phyloP scores from a whole-genome alignment of 1,140 invertebrate genomes.

The Drosophila nigrodunni region DNA sequence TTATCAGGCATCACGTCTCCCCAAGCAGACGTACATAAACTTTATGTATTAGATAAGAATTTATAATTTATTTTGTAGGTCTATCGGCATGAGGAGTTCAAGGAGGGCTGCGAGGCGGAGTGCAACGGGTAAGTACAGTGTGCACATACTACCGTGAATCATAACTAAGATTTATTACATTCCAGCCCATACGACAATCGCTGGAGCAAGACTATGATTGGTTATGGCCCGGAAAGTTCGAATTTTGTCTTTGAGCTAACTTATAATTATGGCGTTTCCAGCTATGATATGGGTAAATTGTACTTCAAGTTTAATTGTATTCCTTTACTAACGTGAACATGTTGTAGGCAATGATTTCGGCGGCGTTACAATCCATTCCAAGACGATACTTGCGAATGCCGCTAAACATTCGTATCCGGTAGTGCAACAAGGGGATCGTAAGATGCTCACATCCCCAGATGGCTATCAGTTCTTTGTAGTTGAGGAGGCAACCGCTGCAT shows the following conservation, averaged over 20 bases:
- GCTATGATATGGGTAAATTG: slow-evolving; percentile 88
- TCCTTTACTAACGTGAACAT: not conserved
- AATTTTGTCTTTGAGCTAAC: slow-evolving; percentile 99
- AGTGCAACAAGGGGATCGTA: slow-evolving; percentile 60
- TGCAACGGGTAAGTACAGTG: slow-evolving; percentile 95
- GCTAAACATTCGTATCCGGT: slow-evolving; percentile 86
- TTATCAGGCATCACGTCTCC: not conserved
- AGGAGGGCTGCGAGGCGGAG: slow-evolving; percentile 96
- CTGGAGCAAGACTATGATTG: slow-evolving; percentile 99
- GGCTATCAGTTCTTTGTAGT: slow-evolving; percentile 95
- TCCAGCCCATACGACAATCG: slow-evolving; percentile 96
- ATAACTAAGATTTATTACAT: slow-evolving; percentile 1
- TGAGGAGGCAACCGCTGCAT: slow-evolving; percentile 87
- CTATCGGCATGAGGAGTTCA: slow-evolving; percentile 98
- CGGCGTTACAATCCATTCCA: slow-evolving; percentile 94
- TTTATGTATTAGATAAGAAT: slow-evolving; percentile 26
- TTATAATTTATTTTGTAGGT: slow-evolving; percentile 86
- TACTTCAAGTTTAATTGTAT: not conserved
- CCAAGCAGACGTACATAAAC: slow-evolving; percentile 6
- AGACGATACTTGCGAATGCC: slow-evolving; percentile 90
- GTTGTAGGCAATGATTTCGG: slow-evolving; percentile 93
- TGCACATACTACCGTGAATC: not conserved
- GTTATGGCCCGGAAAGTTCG: slow-evolving; percentile 97
- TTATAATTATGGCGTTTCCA: slow-evolving; percentile 97
- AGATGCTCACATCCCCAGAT: slow-evolving; percentile 89